Evolutionary conservation across 2,113 vertebrate genomes (phyloP).

Genomic region (Hymenochirus boettgeri): DNA sequence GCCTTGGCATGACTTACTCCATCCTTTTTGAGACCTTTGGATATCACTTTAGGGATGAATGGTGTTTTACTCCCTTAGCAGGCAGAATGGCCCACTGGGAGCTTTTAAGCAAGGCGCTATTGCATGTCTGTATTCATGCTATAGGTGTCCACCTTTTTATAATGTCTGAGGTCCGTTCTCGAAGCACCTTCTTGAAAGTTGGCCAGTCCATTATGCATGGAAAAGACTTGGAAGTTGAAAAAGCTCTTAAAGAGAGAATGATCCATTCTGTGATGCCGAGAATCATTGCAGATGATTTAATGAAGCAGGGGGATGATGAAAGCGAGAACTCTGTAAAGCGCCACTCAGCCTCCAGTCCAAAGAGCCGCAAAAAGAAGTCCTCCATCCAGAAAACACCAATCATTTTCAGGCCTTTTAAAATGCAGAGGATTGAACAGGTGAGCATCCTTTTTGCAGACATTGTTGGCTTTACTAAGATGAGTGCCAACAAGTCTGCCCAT

Average conservation of each 20-base stretch:
- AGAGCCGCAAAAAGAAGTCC: conserved; percentile 90
- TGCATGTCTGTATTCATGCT: conserved; percentile 88
- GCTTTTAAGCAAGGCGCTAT: conserved; percentile 77
- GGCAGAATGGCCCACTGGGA: conserved; percentile 69
- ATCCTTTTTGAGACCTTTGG: conserved; percentile 86
- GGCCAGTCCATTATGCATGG: conserved; percentile 98
- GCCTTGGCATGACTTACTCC: conserved; percentile 85
- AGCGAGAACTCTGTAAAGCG: conserved; percentile 84
- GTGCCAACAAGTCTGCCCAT: conserved; percentile 91
- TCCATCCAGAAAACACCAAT: conserved; percentile 90
- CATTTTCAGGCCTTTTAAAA: conserved; percentile 94
- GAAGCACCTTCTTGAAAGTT: conserved; percentile 97
- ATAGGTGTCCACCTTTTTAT: conserved; percentile 92
- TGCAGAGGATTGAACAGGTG: conserved; percentile 95
- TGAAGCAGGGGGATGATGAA: conserved; percentile 96
- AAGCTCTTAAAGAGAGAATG: conserved; percentile 96
- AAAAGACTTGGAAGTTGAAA: conserved; percentile 95
- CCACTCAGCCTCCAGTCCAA: conserved; percentile 84
- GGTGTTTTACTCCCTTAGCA: conserved; percentile 50
- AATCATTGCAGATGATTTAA: conserved; percentile 88
- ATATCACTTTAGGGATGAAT: conserved; percentile 71
- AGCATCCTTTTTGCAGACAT: conserved; percentile 97
- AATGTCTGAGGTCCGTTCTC: conserved; percentile 93
- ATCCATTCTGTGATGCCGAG: conserved; percentile 98
- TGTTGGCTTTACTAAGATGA: conserved; percentile 97